A percentile compares a stretch with the other conserved stretches of the same genome.
Evolutionary conservation across 1,140 invertebrate species (phyloP).

Genomic region (Panonychus citri): DNA sequence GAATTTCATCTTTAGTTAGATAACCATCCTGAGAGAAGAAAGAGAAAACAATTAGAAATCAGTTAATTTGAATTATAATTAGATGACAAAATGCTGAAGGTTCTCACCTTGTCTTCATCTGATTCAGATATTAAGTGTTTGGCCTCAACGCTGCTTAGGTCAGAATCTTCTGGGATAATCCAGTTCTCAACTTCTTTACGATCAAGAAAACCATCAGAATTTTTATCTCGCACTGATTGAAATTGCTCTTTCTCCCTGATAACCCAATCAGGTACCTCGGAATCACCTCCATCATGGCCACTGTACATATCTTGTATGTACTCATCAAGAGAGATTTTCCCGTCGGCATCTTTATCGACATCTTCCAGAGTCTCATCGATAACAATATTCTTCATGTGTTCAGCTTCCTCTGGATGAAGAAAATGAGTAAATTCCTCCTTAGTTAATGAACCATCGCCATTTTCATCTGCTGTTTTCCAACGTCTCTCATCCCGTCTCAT

Average conservation of each 20-base stretch:
- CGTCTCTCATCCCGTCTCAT: constrained; percentile 53
- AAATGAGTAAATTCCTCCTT: constrained; percentile 58
- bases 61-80: neutral
- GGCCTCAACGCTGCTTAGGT: constrained; percentile 85
- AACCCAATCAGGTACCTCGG: constrained; percentile 87
- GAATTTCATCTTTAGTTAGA: constrained; percentile 69
- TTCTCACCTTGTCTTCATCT: constrained; percentile 46
- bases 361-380: constrained; percentile 86
- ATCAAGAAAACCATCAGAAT: constrained; percentile 71
- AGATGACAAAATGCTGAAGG: neutral
- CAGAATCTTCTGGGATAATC: constrained; percentile 88
- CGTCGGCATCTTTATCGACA: constrained; percentile 87
- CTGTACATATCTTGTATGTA: constrained; percentile 61
- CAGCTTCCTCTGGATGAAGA: constrained; percentile 81
- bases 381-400: constrained; percentile 76
- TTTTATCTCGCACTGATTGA: constrained; percentile 47
- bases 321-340: constrained; percentile 37
- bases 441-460: constrained; percentile 34
- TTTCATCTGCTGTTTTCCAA: constrained; percentile 48
- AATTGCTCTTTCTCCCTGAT: constrained; percentile 80
- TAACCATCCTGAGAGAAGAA: constrained; percentile 40
- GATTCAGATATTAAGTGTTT: constrained; percentile 84
- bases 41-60: constrained; percentile 8
- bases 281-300: constrained; percentile 32
- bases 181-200: constrained; percentile 59